Conservation (phyloP, 2,888 invertebrate genomes). For the Cepaea hortensis region DNA sequence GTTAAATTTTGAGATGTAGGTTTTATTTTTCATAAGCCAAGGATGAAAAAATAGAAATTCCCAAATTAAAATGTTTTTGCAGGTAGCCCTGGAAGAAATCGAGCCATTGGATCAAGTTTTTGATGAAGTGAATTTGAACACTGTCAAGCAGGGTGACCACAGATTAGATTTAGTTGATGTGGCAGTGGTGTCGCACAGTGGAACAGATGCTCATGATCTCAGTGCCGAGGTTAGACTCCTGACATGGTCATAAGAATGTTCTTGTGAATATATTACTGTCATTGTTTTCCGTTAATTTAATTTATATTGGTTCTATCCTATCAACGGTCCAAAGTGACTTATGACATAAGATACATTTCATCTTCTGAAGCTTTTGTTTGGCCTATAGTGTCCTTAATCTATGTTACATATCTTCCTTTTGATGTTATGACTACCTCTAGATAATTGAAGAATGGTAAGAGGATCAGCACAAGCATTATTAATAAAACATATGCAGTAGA, state of each 20-base stretch:
- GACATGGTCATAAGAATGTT: background rate
- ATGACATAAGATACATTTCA: no score
- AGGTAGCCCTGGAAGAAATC: slow-evolving; percentile 40
- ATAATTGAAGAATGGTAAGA: no score
- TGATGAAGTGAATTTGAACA: slow-evolving; percentile 32
- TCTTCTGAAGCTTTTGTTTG: background rate
- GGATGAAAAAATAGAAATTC: background rate
- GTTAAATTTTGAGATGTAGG: no score
- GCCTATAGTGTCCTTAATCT: background rate
- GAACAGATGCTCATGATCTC: slow-evolving; percentile 44
- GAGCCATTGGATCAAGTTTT: slow-evolving; percentile 43
- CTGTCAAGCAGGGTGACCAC: slow-evolving; percentile 16
- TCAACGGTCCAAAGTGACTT: background rate
- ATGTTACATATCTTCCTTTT: no score
- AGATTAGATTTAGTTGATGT: slow-evolving; percentile 37
- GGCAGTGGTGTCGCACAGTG: background rate
- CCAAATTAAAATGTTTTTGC: background rate
- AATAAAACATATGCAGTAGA: no score
- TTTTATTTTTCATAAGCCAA: no score
- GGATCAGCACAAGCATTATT: no score
- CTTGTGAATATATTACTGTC: background rate
- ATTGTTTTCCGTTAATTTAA: background rate
- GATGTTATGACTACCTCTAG: background rate
- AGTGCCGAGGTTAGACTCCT: slow-evolving; percentile 33
- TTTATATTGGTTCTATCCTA: background rate